Percentiles rank a stretch among this genome's conserved stretches.
Conservation (phyloP, 2,888 invertebrate species). For the Eristalis tenax region DNA sequence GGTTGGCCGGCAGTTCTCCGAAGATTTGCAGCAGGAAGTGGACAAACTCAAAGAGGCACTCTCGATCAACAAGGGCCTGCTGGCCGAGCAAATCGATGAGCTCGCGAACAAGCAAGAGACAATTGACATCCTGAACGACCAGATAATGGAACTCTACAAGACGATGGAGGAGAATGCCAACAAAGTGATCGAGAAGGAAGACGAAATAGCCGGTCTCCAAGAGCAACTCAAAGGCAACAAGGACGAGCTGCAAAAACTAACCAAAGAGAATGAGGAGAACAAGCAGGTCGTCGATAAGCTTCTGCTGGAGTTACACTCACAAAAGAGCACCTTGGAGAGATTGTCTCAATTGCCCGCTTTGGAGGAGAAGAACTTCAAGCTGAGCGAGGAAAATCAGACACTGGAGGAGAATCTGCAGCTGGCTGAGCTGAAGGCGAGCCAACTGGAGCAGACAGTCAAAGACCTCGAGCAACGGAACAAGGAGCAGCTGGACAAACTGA, state of each 20-base stretch:
- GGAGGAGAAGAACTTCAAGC: slow-evolving; percentile 79
- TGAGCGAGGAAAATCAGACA: slow-evolving; percentile 77
- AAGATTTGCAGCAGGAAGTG: slow-evolving; percentile 75
- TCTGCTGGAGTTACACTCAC: slow-evolving; percentile 72
- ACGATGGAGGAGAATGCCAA: slow-evolving; percentile 83
- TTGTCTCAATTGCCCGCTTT: slow-evolving; percentile 69
- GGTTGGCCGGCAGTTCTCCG: slow-evolving; percentile 74
- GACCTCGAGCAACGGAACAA: slow-evolving; percentile 85
- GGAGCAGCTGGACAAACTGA: slow-evolving; percentile 88
- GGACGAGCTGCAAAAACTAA: slow-evolving; percentile 81
- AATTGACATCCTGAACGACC: slow-evolving; percentile 84
- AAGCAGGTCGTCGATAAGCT: slow-evolving; percentile 76
- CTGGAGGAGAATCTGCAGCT: slow-evolving; percentile 78
- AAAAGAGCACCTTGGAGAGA: slow-evolving; percentile 57
- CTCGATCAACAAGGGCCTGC: slow-evolving; percentile 78
- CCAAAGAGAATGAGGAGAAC: slow-evolving; percentile 78
- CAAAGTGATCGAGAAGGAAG: slow-evolving; percentile 81
- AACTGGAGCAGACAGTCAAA: slow-evolving; percentile 59
- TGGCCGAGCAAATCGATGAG: slow-evolving; percentile 78
- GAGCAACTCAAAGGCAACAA: slow-evolving; percentile 81
- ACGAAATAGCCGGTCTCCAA: slow-evolving; percentile 82
- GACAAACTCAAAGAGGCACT: slow-evolving; percentile 74
- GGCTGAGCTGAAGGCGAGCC: slow-evolving; percentile 77
- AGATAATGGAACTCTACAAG: slow-evolving; percentile 83
- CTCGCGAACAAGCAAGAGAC: slow-evolving; percentile 84